Conservation (phyloP, 1,140 invertebrate genomes). For the Platyura marginata region DNA sequence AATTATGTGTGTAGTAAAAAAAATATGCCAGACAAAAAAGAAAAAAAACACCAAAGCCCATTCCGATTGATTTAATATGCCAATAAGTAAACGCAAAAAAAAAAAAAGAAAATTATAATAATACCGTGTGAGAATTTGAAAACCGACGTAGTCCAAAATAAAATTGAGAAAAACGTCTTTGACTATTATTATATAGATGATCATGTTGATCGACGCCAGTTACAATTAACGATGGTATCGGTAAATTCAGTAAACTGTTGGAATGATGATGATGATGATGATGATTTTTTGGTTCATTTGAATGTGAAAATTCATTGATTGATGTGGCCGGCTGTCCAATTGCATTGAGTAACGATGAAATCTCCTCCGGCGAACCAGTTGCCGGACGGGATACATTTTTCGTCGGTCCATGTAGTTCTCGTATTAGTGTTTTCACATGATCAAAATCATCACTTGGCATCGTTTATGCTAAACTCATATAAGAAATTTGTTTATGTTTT, state of each 20-base stretch:
- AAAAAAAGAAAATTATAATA: not conserved
- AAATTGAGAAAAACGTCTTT: not conserved
- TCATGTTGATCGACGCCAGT: not conserved
- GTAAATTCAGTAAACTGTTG: not conserved
- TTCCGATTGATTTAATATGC: no score
- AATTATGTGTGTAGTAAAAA: not conserved
- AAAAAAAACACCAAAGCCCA: not conserved
- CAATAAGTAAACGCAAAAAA: no score
- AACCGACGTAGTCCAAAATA: not conserved
- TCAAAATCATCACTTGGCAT: not conserved
- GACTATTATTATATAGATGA: not conserved
- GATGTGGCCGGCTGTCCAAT: not conserved
- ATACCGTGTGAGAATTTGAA: slow-evolving; percentile 1
- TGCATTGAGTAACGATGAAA: not conserved
- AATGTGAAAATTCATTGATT: not conserved
- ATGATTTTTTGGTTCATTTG: not conserved
- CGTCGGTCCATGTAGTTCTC: not conserved
- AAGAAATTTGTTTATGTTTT: no score
- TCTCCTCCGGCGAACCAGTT: not conserved
- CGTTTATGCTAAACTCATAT: no score
- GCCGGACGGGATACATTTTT: not conserved
- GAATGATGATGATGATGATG: not conserved
- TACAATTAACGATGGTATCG: not conserved
- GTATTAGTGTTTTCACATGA: not conserved
- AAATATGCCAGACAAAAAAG: not conserved